Evolutionary conservation across 2,113 vertebrate genomes (phyloP).

Genomic region (Poeciliopsis retropinna): DNA sequence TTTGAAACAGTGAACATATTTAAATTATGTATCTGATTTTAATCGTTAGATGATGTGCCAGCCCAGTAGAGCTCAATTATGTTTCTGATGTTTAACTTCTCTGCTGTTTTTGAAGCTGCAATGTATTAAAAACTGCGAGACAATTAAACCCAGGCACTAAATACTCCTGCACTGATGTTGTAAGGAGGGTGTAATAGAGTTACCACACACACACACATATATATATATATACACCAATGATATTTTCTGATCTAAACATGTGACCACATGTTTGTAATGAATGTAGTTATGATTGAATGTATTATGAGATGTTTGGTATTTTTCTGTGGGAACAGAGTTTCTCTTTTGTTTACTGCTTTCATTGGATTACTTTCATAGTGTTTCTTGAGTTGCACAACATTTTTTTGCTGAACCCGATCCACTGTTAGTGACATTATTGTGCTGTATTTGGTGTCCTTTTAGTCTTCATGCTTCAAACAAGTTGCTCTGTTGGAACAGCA

Average conservation of each 20-base stretch:
- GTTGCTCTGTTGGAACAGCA: constrained; percentile 10
- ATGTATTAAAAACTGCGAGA: constrained; percentile 6
- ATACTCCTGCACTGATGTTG: not conserved
- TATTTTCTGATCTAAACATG: constrained; percentile 7
- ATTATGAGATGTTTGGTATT: constrained; percentile 16
- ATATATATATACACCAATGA: not conserved
- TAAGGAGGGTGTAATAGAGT: constrained; percentile 1
- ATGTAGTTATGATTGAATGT: constrained; percentile 52
- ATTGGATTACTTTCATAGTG: not conserved
- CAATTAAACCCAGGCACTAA: not conserved
- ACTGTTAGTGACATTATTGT: constrained; percentile 12
- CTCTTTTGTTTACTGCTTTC: not conserved
- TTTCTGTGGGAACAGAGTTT: not conserved
- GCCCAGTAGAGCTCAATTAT: not conserved
- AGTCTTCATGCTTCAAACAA: constrained; percentile 30
- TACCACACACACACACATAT: not conserved
- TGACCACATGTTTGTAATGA: constrained; percentile 34
- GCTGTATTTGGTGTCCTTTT: constrained; percentile 2
- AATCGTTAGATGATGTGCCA: constrained; percentile 4
- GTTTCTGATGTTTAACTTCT: not conserved
- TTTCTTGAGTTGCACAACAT: not conserved
- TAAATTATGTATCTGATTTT: not conserved
- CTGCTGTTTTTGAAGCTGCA: not conserved
- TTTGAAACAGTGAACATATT: constrained; percentile 7
- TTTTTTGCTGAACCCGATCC: constrained; percentile 4